Conservation (phyloP, 2,113 vertebrate genomes). For the Hydrolagus affinis region DNA sequence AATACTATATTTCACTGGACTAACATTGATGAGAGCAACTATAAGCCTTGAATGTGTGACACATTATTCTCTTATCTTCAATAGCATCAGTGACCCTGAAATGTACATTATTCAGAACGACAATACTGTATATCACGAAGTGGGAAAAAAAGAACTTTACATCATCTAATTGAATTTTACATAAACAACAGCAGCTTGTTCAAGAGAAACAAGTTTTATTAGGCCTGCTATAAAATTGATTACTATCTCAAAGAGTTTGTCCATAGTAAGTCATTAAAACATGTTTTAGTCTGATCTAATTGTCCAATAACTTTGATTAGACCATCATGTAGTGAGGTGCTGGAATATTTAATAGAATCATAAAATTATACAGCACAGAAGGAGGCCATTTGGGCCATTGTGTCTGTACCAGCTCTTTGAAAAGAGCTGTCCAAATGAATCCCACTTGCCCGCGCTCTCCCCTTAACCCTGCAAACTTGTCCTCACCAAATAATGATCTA, state of each 20-base stretch:
- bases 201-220: background rate
- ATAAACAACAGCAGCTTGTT: background rate
- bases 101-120: background rate
- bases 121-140: background rate
- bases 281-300: too few relatives aligned
- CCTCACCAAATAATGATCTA: too few relatives aligned
- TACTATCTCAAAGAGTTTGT: background rate
- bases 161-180: background rate
- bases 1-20: background rate
- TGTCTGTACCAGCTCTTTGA: too few relatives aligned
- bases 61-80: background rate
- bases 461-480: too few relatives aligned
- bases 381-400: too few relatives aligned
- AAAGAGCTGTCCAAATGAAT: too few relatives aligned
- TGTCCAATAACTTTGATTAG: too few relatives aligned
- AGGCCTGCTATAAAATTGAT: too few relatives aligned
- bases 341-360: too few relatives aligned
- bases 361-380: too few relatives aligned
- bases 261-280: background rate
- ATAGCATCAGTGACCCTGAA: background rate
- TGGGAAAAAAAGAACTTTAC: background rate
- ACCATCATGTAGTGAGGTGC: too few relatives aligned
- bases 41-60: background rate
- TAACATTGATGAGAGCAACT: background rate
- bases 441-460: too few relatives aligned